phyloP scores from a whole-genome alignment of 37 sponge, comb jelly and placozoan genomes.

The Bolinopsis microptera region DNA sequence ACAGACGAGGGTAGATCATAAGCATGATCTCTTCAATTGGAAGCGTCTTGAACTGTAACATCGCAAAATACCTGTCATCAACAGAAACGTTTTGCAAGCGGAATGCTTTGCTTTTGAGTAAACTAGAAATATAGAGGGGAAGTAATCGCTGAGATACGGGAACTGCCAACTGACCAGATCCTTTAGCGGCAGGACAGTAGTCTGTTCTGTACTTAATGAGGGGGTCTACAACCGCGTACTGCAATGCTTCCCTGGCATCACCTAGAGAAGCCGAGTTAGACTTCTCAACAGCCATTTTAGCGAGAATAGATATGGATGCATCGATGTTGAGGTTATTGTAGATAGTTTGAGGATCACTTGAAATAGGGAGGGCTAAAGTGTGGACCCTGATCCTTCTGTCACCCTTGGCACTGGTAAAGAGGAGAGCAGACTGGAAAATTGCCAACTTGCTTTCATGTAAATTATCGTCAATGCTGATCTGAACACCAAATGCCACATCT shows the following conservation, averaged over 20 bases:
- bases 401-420: conserved; percentile 87
- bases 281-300: conserved; percentile 94
- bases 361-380: conserved; percentile 85
- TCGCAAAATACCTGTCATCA: conserved; percentile 77
- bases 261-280: conserved; percentile 75
- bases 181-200: conserved; percentile 66
- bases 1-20: conserved; percentile 82
- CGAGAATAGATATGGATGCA: conserved; percentile 77
- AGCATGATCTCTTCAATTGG: conserved; percentile 79
- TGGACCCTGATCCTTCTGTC: conserved; percentile 93
- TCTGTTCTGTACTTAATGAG: conserved; percentile 75
- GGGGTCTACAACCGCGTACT: conserved; percentile 79
- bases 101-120: conserved; percentile 78
- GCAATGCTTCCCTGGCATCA: conserved; percentile 93
- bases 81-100: conserved; percentile 71
- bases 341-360: conserved; percentile 74
- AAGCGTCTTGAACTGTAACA: conserved; percentile 78
- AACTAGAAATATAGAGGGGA: conserved; percentile 71
- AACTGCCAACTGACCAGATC: conserved; percentile 70
- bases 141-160: conserved; percentile 79
- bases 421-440: conserved; percentile 91
- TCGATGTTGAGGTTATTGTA: conserved; percentile 79
- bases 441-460: conserved; percentile 80
- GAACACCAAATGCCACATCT: conserved; percentile 85
- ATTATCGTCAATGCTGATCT: conserved; percentile 88